These are phyloP conservation scores for Sebastes variabilis DNA, from an alignment of 2,797 vertebrate genomes.

Conservation along the genomic window DNA sequence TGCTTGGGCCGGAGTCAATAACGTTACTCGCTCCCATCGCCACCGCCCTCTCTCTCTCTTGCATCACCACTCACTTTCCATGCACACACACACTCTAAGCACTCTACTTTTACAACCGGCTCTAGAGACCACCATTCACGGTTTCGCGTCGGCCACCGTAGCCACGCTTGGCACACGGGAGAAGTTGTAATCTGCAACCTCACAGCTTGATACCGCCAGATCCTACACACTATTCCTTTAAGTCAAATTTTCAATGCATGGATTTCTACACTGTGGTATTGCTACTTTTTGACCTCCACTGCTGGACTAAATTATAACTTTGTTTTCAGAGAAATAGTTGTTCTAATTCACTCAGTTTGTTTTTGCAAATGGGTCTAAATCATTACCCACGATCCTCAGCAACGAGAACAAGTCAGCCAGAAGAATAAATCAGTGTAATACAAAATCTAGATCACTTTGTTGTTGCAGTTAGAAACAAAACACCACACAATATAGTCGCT, in stretches of 20 bases:
- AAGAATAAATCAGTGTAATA: not conserved
- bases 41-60: too few relatives aligned
- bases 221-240: too few relatives aligned
- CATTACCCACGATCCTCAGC: not conserved
- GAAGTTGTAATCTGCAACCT: too few relatives aligned
- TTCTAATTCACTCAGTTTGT: not conserved
- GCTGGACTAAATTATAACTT: not conserved
- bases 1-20: too few relatives aligned
- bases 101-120: too few relatives aligned
- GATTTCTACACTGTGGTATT: not conserved
- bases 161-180: too few relatives aligned
- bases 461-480: constrained; percentile 20
- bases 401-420: not conserved
- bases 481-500: not conserved
- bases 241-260: rapidly evolving
- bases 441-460: not conserved
- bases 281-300: not conserved
- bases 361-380: not conserved
- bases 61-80: too few relatives aligned
- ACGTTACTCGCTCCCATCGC: rapidly evolving
- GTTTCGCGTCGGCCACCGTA: rapidly evolving
- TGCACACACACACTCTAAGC: too few relatives aligned
- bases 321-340: not conserved
- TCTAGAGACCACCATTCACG: rapidly evolving
- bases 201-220: too few relatives aligned